phyloP scores from a whole-genome alignment of 2,888 invertebrate genomes.

The Dorcus hopei region DNA sequence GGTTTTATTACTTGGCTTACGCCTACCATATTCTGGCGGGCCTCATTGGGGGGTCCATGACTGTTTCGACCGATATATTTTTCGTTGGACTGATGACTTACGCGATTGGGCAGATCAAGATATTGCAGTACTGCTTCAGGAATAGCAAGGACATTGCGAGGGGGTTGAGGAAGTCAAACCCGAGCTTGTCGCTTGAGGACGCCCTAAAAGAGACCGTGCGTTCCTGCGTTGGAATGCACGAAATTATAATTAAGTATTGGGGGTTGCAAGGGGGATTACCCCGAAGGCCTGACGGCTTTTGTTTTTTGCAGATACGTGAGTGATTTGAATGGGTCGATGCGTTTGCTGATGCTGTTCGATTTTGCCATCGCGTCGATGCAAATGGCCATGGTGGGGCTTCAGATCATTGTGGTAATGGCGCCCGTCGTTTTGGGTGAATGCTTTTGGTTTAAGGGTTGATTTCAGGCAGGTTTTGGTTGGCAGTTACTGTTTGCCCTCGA shows the following conservation, averaged over 20 bases:
- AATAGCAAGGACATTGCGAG: slow-evolving; percentile 6
- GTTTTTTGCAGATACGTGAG: slow-evolving; percentile 23
- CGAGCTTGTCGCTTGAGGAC: slow-evolving; percentile 1
- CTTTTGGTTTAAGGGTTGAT: not conserved
- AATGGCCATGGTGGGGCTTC: slow-evolving; percentile 30
- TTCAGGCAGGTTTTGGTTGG: slow-evolving; percentile 15
- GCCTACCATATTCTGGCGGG: slow-evolving; percentile 18
- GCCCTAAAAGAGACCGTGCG: slow-evolving; percentile 4
- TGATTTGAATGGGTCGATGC: slow-evolving; percentile 27
- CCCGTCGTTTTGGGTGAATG: not conserved
- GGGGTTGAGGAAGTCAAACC: slow-evolving; percentile 4
- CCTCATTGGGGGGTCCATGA: slow-evolving; percentile 17
- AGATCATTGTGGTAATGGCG: slow-evolving; percentile 24
- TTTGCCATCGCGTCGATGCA: slow-evolving; percentile 31
- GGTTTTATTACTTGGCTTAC: slow-evolving; percentile 20
- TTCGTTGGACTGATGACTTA: slow-evolving; percentile 25
- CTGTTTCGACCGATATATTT: slow-evolving; percentile 19
- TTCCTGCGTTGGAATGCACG: slow-evolving; percentile 15
- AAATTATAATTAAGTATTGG: slow-evolving; percentile 18
- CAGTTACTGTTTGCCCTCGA: slow-evolving; percentile 17
- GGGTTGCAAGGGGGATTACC: not conserved
- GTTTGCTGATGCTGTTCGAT: slow-evolving; percentile 32
- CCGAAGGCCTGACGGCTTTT: no score
- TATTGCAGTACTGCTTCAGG: slow-evolving; percentile 20
- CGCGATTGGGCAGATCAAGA: slow-evolving; percentile 23